These are phyloP conservation scores for Harpalus rubripes DNA, from an alignment of 2,888 invertebrate species.

Conservation along the genomic window DNA sequence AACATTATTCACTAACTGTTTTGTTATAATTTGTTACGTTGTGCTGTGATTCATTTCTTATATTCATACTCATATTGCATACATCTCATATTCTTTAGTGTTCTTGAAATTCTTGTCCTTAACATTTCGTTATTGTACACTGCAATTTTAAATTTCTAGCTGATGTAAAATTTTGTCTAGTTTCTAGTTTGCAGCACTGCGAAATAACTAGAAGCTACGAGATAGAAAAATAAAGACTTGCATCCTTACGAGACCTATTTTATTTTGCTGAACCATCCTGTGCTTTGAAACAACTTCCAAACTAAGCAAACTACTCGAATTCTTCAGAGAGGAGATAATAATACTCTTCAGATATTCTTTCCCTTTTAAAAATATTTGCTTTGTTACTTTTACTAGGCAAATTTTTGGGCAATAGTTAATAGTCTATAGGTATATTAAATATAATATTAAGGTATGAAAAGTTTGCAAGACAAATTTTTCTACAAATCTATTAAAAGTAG, in stretches of 20 bases:
- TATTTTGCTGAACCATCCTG: conserved; percentile 39
- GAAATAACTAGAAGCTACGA: conserved; percentile 38
- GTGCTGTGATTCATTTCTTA: conserved; percentile 5
- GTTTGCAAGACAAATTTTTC: no score
- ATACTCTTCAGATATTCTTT: conserved; percentile 14
- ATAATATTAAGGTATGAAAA: no score
- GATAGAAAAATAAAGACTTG: conserved; percentile 45
- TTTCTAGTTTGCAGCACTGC: not conserved
- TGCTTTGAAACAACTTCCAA: conserved; percentile 6
- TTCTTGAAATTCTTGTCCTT: not conserved
- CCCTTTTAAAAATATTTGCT: not conserved
- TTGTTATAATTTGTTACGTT: not conserved
- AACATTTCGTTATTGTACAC: not conserved
- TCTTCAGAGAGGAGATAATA: conserved; percentile 29
- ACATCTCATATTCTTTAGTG: not conserved
- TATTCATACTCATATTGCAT: not conserved
- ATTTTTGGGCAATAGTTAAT: no score
- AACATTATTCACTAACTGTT: no score
- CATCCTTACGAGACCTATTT: conserved; percentile 40
- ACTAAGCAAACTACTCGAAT: conserved; percentile 17
- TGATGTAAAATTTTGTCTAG: conserved; percentile 17
- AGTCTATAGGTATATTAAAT: no score
- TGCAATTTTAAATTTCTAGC: conserved; percentile 21
- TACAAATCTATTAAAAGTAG: no score
- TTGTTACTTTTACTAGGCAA: not conserved